Percentiles rank a stretch among this genome's conserved stretches.
Evolutionary conservation across 2,113 vertebrate genomes (phyloP).

Genomic region (Notechis scutatus): DNA sequence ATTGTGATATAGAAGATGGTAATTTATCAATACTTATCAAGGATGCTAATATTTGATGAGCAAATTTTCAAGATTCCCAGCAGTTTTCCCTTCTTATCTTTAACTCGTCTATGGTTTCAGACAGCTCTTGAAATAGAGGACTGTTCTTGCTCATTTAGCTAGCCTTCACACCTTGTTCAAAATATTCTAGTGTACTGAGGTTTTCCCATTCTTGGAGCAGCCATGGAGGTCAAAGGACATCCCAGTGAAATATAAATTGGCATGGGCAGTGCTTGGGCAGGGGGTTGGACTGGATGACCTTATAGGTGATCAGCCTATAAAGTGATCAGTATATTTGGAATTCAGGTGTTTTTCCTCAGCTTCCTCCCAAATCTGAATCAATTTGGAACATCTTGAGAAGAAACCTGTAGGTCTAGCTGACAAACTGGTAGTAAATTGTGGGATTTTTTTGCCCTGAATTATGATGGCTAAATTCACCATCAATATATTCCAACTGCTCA

Average conservation of each 20-base stretch:
- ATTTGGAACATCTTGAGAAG: neutral
- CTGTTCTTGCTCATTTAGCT: neutral
- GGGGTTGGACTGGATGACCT: too few relatives aligned
- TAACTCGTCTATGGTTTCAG: neutral
- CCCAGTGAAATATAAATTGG: neutral
- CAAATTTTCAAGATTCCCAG: neutral
- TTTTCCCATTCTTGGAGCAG: neutral
- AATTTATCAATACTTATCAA: neutral
- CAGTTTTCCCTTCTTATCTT: neutral
- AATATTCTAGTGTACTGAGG: too few relatives aligned
- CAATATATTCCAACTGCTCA: neutral
- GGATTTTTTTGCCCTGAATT: neutral
- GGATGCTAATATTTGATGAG: neutral
- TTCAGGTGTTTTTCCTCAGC: neutral
- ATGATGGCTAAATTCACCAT: neutral
- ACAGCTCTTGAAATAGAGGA: neutral
- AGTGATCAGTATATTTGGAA: neutral
- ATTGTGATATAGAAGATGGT: neutral
- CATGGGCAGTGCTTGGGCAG: neutral
- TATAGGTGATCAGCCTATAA: too few relatives aligned
- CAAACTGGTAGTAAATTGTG: neutral
- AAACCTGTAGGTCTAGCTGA: neutral
- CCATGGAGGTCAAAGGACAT: neutral
- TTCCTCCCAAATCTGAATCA: neutral
- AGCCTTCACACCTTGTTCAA: neutral